A percentile compares a stretch with the other conserved stretches of the same genome.
These are phyloP conservation scores for Caerostris extrusa DNA, from an alignment of 1,140 invertebrate genomes.

Conservation along the genomic window DNA sequence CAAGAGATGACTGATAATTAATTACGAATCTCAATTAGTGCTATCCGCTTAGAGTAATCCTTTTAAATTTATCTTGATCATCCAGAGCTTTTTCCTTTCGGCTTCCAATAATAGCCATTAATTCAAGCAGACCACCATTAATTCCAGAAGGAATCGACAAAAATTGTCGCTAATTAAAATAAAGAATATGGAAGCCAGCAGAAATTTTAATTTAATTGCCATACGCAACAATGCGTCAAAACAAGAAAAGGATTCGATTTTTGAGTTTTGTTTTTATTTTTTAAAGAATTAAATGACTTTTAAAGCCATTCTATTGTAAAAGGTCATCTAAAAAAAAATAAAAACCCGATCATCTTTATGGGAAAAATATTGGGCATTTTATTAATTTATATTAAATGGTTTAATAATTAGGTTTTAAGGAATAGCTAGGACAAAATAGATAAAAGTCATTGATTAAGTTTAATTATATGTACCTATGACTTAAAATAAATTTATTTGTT, in stretches of 20 bases:
- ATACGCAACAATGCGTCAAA: constrained; percentile 19
- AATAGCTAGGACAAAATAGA: background rate
- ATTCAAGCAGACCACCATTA: constrained; percentile 16
- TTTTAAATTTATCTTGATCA: constrained; percentile 44
- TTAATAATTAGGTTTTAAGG: background rate
- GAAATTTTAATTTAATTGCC: constrained; percentile 54
- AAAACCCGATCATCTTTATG: background rate
- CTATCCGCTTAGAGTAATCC: constrained; percentile 37
- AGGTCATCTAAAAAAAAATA: background rate
- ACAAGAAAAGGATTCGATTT: background rate
- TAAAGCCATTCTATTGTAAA: background rate
- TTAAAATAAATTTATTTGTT: background rate
- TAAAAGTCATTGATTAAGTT: background rate
- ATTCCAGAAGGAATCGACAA: constrained; percentile 37
- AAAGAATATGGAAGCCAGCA: background rate
- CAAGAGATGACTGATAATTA: constrained; percentile 38
- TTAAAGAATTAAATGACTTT: background rate
- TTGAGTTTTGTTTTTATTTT: background rate
- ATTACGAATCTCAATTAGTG: constrained; percentile 57
- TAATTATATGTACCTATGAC: background rate
- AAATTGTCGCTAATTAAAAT: constrained; percentile 41
- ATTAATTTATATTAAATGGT: background rate
- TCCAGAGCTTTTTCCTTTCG: constrained; percentile 6
- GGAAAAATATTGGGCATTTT: background rate
- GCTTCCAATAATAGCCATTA: constrained; percentile 29